These are phyloP conservation scores for Orycteropus afer DNA, from an alignment of 2,113 vertebrate genomes.

Conservation along the genomic window DNA sequence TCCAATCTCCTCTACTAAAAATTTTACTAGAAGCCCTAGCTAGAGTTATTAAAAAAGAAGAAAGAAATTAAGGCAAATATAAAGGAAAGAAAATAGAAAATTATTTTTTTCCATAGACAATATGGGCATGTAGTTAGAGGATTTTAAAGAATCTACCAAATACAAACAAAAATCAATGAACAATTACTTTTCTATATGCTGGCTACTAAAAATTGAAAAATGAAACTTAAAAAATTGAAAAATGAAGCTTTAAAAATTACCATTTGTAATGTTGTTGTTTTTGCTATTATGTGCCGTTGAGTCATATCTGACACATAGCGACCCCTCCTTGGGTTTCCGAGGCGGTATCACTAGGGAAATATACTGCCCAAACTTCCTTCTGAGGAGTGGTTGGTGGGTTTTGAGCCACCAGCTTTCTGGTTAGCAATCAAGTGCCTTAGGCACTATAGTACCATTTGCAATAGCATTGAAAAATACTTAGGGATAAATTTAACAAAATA, in stretches of 20 bases:
- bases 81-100: neutral
- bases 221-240: neutral
- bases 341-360: too few species aligned
- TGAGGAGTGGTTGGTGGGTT: too few species aligned
- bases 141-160: neutral
- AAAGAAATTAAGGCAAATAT: neutral
- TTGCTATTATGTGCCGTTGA: too few species aligned
- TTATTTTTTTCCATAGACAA: slow-evolving; percentile 5
- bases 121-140: neutral
- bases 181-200: neutral
- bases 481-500: too few species aligned
- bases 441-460: too few species aligned
- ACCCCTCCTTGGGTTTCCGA: too few species aligned
- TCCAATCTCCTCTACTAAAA: neutral
- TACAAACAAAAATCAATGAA: neutral
- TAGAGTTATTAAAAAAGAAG: neutral
- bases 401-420: too few species aligned
- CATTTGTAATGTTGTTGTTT: too few species aligned
- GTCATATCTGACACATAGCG: too few species aligned
- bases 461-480: too few species aligned
- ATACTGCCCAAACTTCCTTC: too few species aligned
- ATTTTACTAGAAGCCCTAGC: neutral
- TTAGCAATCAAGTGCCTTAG: too few species aligned
- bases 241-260: neutral
- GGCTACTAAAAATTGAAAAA: neutral